Conservation (phyloP, 1,140 invertebrate genomes). For the Kradibia gibbosae region DNA sequence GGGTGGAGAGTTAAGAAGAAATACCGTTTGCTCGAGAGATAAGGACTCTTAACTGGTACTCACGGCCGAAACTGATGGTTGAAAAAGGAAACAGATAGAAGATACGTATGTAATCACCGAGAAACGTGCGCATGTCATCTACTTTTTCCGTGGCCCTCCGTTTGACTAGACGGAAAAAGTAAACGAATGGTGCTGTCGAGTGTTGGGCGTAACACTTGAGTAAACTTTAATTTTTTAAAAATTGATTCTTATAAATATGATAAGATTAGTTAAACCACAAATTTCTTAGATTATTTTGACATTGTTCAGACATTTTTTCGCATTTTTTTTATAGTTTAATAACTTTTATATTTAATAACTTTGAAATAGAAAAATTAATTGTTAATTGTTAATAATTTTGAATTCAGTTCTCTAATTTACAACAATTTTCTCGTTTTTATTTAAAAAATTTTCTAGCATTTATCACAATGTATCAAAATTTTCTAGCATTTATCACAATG, state of each 20-base stretch:
- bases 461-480: too few species aligned
- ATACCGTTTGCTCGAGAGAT: conserved; percentile 35
- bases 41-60: conserved; percentile 32
- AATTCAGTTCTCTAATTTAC: too few species aligned
- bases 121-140: conserved; percentile 2
- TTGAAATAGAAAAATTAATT: not conserved
- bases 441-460: too few species aligned
- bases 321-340: not conserved
- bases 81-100: not conserved
- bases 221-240: not conserved
- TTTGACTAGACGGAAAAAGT: conserved; percentile 4
- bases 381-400: too few species aligned
- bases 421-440: too few species aligned
- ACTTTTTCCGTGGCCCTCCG: not conserved
- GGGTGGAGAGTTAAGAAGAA: conserved; percentile 31
- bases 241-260: conserved; percentile 7
- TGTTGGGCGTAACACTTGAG: not conserved
- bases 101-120: conserved; percentile 20
- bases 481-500: too few species aligned
- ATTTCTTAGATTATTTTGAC: not conserved
- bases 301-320: not conserved
- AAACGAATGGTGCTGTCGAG: conserved; percentile 21
- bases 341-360: not conserved
- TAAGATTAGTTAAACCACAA: not conserved
- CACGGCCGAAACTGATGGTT: not conserved